Conservation (phyloP, 2,113 vertebrate species). For the Hypomesus transpacificus region DNA sequence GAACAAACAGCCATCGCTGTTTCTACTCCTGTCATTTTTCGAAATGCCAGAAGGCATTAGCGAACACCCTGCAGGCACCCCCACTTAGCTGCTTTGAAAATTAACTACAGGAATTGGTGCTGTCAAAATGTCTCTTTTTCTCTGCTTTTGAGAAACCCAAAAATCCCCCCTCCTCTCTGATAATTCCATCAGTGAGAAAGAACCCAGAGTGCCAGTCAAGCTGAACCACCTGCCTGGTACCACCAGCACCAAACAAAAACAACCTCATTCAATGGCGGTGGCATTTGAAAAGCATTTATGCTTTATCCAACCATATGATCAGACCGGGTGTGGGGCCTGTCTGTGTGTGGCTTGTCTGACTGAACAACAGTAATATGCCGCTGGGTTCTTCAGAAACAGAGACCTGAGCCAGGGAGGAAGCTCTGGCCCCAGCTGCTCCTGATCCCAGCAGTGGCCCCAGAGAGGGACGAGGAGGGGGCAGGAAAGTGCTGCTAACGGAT, state of each 20-base stretch:
- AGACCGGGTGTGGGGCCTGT: slow-evolving; percentile 21
- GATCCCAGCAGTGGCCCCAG: slow-evolving; percentile 11
- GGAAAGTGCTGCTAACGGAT: slow-evolving; percentile 34
- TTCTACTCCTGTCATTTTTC: slow-evolving; percentile 41
- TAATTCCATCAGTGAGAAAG: slow-evolving; percentile 50
- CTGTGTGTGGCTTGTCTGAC: slow-evolving; percentile 27
- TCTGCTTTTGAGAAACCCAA: slow-evolving; percentile 17
- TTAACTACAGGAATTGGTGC: slow-evolving; percentile 29
- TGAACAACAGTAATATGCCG: slow-evolving; percentile 19
- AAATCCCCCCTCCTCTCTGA: slow-evolving; percentile 18
- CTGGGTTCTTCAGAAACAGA: slow-evolving; percentile 36
- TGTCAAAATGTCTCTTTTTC: slow-evolving; percentile 14
- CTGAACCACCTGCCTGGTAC: slow-evolving; percentile 5
- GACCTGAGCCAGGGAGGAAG: not conserved
- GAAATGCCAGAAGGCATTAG: slow-evolving; percentile 47
- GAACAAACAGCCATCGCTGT: slow-evolving; percentile 15
- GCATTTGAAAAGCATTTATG: slow-evolving; percentile 41
- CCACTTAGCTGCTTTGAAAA: slow-evolving; percentile 41
- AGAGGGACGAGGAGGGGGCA: slow-evolving; percentile 7
- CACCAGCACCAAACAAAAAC: not conserved
- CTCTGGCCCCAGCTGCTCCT: slow-evolving; percentile 24
- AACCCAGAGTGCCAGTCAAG: slow-evolving; percentile 30
- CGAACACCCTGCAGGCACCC: slow-evolving; percentile 2
- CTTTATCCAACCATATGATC: slow-evolving; percentile 29
- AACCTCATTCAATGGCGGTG: slow-evolving; percentile 26